Evolutionary conservation across 2,888 invertebrate species (phyloP), one percentile per base, ranked within the genome.

Genomic region (Cremastinae sp.): DNA sequence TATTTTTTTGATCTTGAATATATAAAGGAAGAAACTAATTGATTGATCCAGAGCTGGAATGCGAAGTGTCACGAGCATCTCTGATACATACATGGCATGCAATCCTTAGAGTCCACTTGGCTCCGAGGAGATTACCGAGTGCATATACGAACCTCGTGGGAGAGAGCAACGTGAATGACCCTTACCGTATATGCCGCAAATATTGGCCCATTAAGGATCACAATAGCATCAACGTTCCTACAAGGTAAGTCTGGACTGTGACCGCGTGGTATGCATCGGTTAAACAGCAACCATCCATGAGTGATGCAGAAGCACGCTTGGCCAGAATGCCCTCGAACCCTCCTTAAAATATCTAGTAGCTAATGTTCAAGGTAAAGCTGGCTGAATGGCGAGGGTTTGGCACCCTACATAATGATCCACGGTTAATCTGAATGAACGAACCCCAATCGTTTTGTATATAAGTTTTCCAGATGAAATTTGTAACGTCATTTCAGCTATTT

Each of bases 141-240:
- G 45, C 49, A 56, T 22, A n/a, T n/a, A 62, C 78, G 68, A 71
- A 49, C 58, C 18, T 56, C 35, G 47, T 64, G 37, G 35, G 37
- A 49, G 37, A 49, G 65, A 66, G 55, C 22, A 47, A 68, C 64
- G n/a, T 28, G 28, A 5, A 28, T 28, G 20, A 66, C 68, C 39
- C 47, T 20, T 18, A 58, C 78, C 78, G 81, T 82, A 75, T 80
- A 80, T 82, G 82, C 79, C 78, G 82, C 87, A 87, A 87, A 87
- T 87, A 87, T 87, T 87, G 85, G 86, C 81, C 87, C 82, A 87
- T 87, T 85, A 86, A 81, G 81, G 81, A 86, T 84, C 83, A 86
- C 85, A 87, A 85, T 86, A 79, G 81, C 80, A 80, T 81, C 74
- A 51, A 56, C 39, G 14, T 28, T 37, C 64, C 1, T 59, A 7